These are phyloP conservation scores for Epinotia bilunana DNA, from an alignment of 2,888 invertebrate genomes.

Conservation along the genomic window DNA sequence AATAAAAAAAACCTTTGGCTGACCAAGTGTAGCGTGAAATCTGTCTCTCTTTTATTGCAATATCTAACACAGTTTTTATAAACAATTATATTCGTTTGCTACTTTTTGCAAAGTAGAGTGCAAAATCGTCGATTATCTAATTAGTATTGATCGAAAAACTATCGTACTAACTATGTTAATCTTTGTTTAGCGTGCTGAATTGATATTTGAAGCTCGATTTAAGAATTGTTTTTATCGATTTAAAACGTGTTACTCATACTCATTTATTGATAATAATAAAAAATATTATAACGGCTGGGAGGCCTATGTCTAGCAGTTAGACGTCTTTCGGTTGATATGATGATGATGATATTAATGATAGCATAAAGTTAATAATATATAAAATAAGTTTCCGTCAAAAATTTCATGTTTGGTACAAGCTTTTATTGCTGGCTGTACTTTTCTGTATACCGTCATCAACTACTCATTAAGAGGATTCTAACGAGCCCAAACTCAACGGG, in stretches of 20 bases:
- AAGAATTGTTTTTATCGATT: not conserved
- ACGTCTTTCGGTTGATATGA: no score
- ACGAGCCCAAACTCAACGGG: no score
- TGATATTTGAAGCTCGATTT: not conserved
- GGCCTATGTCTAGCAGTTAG: no score
- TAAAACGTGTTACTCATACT: not conserved
- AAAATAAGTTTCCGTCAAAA: no score
- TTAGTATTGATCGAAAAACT: constrained; percentile 15
- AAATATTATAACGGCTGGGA: no score
- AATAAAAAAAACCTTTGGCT: not conserved
- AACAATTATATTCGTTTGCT: not conserved
- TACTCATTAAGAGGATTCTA: no score
- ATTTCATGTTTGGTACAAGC: no score
- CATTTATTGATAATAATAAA: no score
- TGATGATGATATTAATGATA: no score
- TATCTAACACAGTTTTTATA: not conserved
- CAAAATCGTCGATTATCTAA: constrained; percentile 5
- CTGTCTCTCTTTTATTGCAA: constrained; percentile 5
- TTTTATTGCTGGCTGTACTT: no score
- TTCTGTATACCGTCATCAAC: no score
- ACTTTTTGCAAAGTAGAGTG: not conserved
- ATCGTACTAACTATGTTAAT: not conserved
- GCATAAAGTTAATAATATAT: no score
- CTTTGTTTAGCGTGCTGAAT: constrained; percentile 6
- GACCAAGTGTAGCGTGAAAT: constrained; percentile 20